Conservation (phyloP, 2,888 invertebrate genomes). For the Pterobdella sp. region DNA sequence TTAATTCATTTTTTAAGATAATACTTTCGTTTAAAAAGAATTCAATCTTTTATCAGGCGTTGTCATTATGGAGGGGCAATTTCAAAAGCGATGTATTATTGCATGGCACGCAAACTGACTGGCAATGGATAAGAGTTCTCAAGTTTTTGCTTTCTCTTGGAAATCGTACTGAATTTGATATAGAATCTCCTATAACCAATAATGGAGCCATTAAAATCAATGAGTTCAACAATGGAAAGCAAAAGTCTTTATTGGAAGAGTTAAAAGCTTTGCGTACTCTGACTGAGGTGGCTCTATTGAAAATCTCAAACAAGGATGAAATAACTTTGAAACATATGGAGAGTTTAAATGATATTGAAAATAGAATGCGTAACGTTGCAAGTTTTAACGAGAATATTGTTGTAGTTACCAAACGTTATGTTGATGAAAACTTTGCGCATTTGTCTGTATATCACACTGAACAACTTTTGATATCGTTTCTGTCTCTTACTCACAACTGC, state of each 20-base stretch:
- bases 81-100: neutral
- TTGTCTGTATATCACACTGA: neutral
- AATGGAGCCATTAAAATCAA: neutral
- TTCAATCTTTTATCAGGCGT: neutral
- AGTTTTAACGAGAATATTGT: neutral
- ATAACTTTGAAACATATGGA: neutral
- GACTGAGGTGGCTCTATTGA: neutral
- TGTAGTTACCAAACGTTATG: neutral
- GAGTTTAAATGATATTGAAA: neutral
- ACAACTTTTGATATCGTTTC: neutral
- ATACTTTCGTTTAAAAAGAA: too few relatives aligned
- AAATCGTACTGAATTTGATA: neutral
- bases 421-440: neutral
- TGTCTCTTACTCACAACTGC: neutral
- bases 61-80: conserved; percentile 5
- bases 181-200: neutral
- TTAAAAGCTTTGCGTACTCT: neutral
- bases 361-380: neutral
- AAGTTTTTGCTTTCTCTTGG: neutral
- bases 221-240: neutral
- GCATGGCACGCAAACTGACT: neutral
- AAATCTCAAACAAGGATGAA: neutral
- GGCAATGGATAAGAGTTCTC: neutral
- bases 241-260: neutral
- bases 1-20: too few relatives aligned